These are phyloP conservation scores for Ceratosolen solmsi DNA, from an alignment of 1,140 invertebrate species.

Conservation along the genomic window DNA sequence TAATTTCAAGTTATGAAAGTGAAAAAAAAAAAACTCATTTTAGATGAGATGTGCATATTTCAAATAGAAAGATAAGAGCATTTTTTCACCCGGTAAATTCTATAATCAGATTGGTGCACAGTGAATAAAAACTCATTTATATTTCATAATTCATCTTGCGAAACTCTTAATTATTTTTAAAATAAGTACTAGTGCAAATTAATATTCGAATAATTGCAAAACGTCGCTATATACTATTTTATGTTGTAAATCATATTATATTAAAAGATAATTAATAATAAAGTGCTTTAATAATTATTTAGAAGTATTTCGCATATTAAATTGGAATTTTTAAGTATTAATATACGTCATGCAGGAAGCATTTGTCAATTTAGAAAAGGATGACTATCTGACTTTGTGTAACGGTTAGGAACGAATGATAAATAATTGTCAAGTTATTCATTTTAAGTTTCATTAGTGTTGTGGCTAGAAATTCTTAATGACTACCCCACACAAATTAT, in stretches of 20 bases:
- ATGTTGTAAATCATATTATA: background rate
- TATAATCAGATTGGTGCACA: background rate
- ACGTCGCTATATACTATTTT: too few relatives aligned
- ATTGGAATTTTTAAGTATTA: background rate
- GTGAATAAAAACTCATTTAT: background rate
- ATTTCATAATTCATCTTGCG: background rate
- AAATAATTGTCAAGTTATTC: background rate
- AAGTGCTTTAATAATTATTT: background rate
- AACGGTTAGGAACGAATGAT: background rate
- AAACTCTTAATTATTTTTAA: background rate
- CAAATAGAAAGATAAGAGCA: background rate
- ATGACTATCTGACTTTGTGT: background rate
- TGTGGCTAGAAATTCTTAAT: too few relatives aligned
- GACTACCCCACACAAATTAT: too few relatives aligned
- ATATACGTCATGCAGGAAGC: background rate
- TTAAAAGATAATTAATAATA: background rate
- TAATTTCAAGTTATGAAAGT: too few relatives aligned
- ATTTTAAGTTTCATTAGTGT: too few relatives aligned
- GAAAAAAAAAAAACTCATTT: too few relatives aligned
- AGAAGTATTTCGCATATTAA: background rate
- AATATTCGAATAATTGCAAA: too few relatives aligned
- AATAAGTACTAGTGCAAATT: background rate
- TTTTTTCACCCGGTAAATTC: background rate
- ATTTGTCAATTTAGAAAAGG: background rate
- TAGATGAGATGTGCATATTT: background rate